Base-by-base conservation (phyloP, 2,797 vertebrate genomes). In the Chrysocyon brachyurus region DNA sequence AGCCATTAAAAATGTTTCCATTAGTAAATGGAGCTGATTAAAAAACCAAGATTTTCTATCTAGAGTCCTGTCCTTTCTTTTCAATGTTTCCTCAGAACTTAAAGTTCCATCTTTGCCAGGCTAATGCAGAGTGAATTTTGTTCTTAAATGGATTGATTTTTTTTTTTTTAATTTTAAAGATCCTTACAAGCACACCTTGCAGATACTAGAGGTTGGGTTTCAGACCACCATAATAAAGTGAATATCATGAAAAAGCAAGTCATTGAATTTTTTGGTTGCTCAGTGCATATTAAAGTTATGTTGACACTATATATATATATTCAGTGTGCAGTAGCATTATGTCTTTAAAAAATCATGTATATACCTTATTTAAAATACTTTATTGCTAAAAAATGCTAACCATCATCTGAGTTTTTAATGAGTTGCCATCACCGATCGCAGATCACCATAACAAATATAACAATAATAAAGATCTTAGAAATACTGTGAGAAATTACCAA, bases 31-130 rank as follows among this genome's bases (percentile, higher is more conserved):
- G 68, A 97, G 93, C 0, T 93, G 97, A 95, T 81, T 31, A 92
- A 85, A 85, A 91, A 94, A 87, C 88, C 92, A 97, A 96, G 97
- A 93, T 91, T 96, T 73, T 70, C 92, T 90, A 90, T 95, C 59
- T 78, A 96, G 7, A 82, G 54, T 97, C 96, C 94, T 97, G 3
- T 14, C 97, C 93, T 87, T 96, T 92, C 88, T 81, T 95, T 97
- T 90, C 72, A 15, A 3, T n/a, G 93, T 78, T 93, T 97, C 31
- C 49, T 72, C 64, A 22, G 56, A 86, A 26, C 28, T 86, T 89
- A 68, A 63, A 26, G 56, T 66, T 78, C 4, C 57, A 6, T 64
- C 61, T 95, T 52, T 83, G 49, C 59, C 28, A 81, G 66, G n/a
- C 61, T 70, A 36, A 15, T 28, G 24, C 22, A 89, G 70, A 73